These are phyloP conservation scores for Stylophora pistillata DNA, from an alignment of 64 coral and sea anemone genomes.

Conservation along the genomic window DNA sequence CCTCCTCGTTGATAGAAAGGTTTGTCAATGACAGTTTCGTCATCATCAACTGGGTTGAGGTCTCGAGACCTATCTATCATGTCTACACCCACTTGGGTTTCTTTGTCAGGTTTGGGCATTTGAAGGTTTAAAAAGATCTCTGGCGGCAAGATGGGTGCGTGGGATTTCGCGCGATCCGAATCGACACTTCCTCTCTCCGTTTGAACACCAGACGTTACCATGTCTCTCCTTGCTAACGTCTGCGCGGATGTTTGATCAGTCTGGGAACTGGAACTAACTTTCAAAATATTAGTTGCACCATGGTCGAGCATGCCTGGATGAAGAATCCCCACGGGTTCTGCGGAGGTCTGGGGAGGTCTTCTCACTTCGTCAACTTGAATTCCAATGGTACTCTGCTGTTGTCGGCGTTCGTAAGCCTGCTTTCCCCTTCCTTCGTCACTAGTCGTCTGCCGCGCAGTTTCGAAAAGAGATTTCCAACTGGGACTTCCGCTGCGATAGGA, in stretches of 20 bases:
- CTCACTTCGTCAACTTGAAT: slow-evolving; percentile 14
- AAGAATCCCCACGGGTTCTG: background rate
- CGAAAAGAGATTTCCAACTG: background rate
- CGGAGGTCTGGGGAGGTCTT: background rate
- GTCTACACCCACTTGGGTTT: background rate
- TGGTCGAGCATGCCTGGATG: background rate
- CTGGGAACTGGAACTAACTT: slow-evolving; percentile 39
- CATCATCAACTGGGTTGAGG: background rate
- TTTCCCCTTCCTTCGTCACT: background rate
- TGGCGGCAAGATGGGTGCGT: slow-evolving; percentile 67
- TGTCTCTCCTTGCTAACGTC: background rate
- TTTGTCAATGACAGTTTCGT: background rate
- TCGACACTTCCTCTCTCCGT: background rate
- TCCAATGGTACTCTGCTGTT: slow-evolving; percentile 2
- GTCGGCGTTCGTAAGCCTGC: background rate
- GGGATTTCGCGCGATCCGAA: background rate
- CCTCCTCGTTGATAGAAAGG: background rate
- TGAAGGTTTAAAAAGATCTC: slow-evolving; percentile 80
- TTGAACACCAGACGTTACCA: slow-evolving; percentile 13
- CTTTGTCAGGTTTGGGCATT: slow-evolving; percentile 43
- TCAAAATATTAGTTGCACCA: background rate
- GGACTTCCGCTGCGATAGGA: slow-evolving; percentile 11
- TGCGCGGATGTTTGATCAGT: slow-evolving; percentile 9
- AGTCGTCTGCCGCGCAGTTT: background rate
- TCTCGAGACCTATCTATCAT: background rate